Base-by-base conservation (phyloP, 2,113 vertebrate genomes). In the Cyanoliseus patagonus region DNA sequence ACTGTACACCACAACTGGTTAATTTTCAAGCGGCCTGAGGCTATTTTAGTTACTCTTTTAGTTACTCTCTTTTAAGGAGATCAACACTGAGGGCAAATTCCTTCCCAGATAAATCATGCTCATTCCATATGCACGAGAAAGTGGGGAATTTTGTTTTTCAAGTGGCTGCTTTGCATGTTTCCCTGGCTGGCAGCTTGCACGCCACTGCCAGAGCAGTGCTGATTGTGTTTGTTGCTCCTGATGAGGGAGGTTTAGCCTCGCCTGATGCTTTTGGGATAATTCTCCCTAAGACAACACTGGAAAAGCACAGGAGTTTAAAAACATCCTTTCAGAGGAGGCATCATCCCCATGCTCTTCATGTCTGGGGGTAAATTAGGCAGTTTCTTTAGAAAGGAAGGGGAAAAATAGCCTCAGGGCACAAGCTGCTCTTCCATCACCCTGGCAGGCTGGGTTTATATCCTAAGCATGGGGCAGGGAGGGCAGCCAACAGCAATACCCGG, bases 21-120 rank as follows among this genome's bases (percentile, higher is more conserved):
- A 64, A 90, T 84, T 95, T 97, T 91, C 0, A 2, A 90, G 77
- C 1, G 0, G 83, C 83, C 74, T 23, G 77, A 47, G 75, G 90
- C 94, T 97, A 95, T 97, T 96, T 97, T 96, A 47, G 94, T 93
- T 74, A 49, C 47, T 49, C 47, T 97, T 96, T 97, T 96, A 47
- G 94, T 93, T 74, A 52, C 77, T 75, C 83, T 95, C 90, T 95
- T 92, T 96, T 93, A 96, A 97, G 92, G 94, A 96, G 86, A 96
- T 96, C 90, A 86, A 92, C 92, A 86, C 69, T 42, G 86, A 96
- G 86, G 92, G 95, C 95, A 94, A 96, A 95, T 94, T 97, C 95
- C 92, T 97, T 95, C 92, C 95, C 91, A 73, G 92, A 97, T 79
- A 96, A 97, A 97, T 96, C 95, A 96, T 68, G 83, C 92, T 96